Conservation (phyloP, 2,888 invertebrate genomes). For the Cistogaster globosa region DNA sequence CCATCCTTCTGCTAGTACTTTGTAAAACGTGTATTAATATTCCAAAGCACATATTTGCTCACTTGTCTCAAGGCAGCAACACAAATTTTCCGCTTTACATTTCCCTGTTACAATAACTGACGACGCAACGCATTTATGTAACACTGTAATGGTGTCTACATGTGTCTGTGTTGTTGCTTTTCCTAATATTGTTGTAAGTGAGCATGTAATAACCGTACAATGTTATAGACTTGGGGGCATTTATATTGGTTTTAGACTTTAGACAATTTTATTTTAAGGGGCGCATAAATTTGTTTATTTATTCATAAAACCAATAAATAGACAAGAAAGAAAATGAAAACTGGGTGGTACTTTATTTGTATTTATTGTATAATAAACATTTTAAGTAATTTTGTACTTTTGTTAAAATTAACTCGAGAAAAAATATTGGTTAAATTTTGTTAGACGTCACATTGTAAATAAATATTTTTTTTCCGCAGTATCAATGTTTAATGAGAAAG, state of each 20-base stretch:
- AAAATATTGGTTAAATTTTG: neutral
- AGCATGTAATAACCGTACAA: conserved; percentile 22
- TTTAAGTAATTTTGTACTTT: conserved; percentile 26
- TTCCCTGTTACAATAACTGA: conserved; percentile 37
- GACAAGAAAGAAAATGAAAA: conserved; percentile 19
- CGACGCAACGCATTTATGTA: neutral
- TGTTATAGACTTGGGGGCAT: conserved; percentile 57
- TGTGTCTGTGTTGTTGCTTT: neutral
- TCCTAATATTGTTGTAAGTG: neutral
- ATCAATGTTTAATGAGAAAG: too few species aligned
- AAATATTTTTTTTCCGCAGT: too few species aligned
- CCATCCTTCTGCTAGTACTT: neutral
- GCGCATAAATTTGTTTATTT: conserved; percentile 54
- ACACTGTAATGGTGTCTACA: neutral
- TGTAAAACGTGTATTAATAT: neutral
- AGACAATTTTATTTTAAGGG: conserved; percentile 62
- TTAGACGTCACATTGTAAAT: too few species aligned
- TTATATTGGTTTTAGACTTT: conserved; percentile 64
- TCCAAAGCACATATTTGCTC: conserved; percentile 3
- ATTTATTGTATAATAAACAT: conserved; percentile 51
- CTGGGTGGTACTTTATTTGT: conserved; percentile 51
- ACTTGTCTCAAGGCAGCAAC: conserved; percentile 40
- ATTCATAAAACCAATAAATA: conserved; percentile 31
- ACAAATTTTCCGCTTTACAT: conserved; percentile 54
- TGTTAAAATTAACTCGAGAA: conserved; percentile 2